Percentiles rank a stretch among this genome's conserved stretches.
Conservation (phyloP, 2,888 invertebrate genomes). For the Eudasyphora cyanicolor region DNA sequence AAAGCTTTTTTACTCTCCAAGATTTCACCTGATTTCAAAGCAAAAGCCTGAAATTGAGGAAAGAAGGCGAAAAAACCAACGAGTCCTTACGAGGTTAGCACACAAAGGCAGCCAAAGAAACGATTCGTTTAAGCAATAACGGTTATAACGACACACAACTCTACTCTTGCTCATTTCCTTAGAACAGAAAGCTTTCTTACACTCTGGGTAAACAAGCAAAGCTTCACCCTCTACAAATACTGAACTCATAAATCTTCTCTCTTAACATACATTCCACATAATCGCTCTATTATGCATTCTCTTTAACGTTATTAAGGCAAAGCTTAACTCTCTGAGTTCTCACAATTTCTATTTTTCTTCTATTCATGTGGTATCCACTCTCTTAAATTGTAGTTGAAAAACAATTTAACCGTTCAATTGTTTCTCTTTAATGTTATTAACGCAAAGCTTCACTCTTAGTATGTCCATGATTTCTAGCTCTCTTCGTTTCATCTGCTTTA, state of each 20-base stretch:
- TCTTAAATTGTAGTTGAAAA: background rate
- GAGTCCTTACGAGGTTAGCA: conserved; percentile 37
- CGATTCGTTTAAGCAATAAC: conserved; percentile 6
- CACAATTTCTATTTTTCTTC: too few relatives aligned
- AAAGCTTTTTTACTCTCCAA: conserved; percentile 62
- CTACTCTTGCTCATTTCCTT: background rate
- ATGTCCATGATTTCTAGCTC: background rate
- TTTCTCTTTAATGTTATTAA: background rate
- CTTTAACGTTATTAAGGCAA: background rate
- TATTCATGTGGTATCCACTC: background rate
- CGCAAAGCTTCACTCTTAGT: background rate
- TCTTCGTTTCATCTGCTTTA: background rate
- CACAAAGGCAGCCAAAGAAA: background rate
- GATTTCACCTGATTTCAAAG: conserved; percentile 55
- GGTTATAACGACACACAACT: conserved; percentile 12
- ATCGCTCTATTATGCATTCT: background rate
- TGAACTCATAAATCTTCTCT: background rate
- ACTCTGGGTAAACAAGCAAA: background rate
- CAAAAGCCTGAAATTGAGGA: background rate
- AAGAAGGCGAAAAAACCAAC: background rate
- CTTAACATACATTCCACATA: background rate
- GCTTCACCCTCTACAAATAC: too few relatives aligned
- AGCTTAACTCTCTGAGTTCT: too few relatives aligned
- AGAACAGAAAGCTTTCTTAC: background rate
- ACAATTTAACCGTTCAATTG: background rate